Conservation (phyloP, 2,113 vertebrate genomes). For the Typhlomys cinereus region DNA sequence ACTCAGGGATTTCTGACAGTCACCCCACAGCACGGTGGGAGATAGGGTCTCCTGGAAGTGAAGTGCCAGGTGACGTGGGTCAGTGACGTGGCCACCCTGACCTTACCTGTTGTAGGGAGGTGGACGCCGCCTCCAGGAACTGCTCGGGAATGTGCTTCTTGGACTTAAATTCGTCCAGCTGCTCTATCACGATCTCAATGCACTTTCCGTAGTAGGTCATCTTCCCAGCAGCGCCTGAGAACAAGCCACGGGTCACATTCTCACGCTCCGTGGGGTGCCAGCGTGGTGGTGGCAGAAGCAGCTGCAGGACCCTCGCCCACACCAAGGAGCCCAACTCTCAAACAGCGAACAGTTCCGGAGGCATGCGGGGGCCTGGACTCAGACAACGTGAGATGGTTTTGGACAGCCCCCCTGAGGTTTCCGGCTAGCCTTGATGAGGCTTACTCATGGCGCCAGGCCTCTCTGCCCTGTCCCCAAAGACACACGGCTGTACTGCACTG, state of each 20-base stretch:
- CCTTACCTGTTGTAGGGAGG: slow-evolving; percentile 88
- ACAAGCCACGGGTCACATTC: slow-evolving; percentile 55
- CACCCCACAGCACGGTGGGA: background rate
- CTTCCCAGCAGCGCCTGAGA: slow-evolving; percentile 79
- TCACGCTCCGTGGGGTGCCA: background rate
- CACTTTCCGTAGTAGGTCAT: slow-evolving; percentile 88
- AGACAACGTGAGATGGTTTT: background rate
- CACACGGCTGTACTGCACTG: background rate
- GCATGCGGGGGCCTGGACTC: background rate
- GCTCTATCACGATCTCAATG: slow-evolving; percentile 82
- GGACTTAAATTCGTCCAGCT: slow-evolving; percentile 87
- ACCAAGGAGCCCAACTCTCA: background rate
- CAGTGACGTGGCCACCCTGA: rapidly evolving
- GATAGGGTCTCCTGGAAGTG: background rate
- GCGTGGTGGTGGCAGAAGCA: slow-evolving; percentile 23
- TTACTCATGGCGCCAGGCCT: background rate
- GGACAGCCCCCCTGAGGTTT: background rate
- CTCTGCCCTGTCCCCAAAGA: background rate
- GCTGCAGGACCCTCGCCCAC: background rate
- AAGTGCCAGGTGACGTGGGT: no score
- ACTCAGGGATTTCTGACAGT: background rate
- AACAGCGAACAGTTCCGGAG: rapidly evolving
- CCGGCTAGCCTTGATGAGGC: background rate
- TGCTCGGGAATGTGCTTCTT: slow-evolving; percentile 86
- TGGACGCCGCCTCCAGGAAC: slow-evolving; percentile 84